Conservation (phyloP, 2,888 invertebrate genomes). For the Dioctria rufipes region DNA sequence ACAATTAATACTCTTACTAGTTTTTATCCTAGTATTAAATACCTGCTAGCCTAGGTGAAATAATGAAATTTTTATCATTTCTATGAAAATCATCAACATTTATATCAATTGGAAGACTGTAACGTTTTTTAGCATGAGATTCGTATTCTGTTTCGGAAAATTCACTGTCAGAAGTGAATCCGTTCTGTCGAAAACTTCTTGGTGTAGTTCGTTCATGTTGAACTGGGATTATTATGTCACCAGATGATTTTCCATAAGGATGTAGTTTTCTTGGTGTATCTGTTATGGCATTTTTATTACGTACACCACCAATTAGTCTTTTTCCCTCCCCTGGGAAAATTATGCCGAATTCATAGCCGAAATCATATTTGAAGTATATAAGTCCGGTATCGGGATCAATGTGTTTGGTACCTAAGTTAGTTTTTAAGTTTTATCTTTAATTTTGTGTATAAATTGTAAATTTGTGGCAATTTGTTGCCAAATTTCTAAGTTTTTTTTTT, state of each 20-base stretch:
- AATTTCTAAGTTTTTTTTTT: neutral
- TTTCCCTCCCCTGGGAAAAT: slow-evolving; percentile 79
- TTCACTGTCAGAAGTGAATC: slow-evolving; percentile 75
- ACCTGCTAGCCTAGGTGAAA: slow-evolving; percentile 58
- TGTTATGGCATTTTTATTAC: slow-evolving; percentile 53
- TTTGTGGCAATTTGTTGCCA: neutral
- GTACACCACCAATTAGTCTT: slow-evolving; percentile 69
- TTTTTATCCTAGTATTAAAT: slow-evolving; percentile 24
- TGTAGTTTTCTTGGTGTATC: slow-evolving; percentile 49
- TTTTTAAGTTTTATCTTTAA: slow-evolving; percentile 25
- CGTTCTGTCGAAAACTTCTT: slow-evolving; percentile 58
- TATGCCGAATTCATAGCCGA: slow-evolving; percentile 85
- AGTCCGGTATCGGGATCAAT: slow-evolving; percentile 83
- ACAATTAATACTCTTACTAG: neutral
- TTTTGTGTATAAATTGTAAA: neutral
- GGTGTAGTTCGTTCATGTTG: slow-evolving; percentile 75
- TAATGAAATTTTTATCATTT: slow-evolving; percentile 62
- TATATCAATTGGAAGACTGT: slow-evolving; percentile 70
- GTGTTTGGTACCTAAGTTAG: slow-evolving; percentile 78
- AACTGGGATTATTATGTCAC: slow-evolving; percentile 79
- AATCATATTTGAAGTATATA: slow-evolving; percentile 87
- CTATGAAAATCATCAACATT: slow-evolving; percentile 69
- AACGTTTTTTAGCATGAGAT: slow-evolving; percentile 69
- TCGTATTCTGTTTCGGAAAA: slow-evolving; percentile 75
- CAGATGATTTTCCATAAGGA: slow-evolving; percentile 72